Percentiles rank a stretch among this genome's conserved stretches.
These are phyloP conservation scores for Strix aluco DNA, from an alignment of 2,113 vertebrate genomes.

Conservation along the genomic window DNA sequence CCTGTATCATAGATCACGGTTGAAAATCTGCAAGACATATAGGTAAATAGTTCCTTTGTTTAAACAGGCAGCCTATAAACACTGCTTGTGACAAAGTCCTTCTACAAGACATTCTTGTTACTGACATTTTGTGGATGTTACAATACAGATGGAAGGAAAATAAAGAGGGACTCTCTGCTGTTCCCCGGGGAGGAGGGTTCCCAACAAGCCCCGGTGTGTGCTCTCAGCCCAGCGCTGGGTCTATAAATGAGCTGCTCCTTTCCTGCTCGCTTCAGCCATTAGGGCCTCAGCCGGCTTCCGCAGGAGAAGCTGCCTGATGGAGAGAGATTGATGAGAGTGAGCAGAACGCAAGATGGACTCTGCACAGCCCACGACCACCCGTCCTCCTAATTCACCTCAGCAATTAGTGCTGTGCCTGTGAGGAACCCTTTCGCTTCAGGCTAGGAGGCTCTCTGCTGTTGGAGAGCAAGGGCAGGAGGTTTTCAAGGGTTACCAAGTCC, in stretches of 20 bases:
- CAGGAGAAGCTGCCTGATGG: conserved; percentile 28
- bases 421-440: neutral
- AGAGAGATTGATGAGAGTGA: conserved; percentile 27
- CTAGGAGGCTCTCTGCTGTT: neutral
- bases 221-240: neutral
- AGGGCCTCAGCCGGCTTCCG: neutral
- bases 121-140: neutral
- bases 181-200: neutral
- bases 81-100: neutral
- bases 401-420: neutral
- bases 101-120: neutral
- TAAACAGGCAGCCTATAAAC: neutral
- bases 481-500: neutral
- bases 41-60: neutral
- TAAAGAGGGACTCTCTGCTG: neutral
- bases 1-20: neutral
- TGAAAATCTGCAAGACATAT: neutral
- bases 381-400: neutral
- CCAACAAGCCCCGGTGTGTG: neutral
- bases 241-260: neutral
- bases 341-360: neutral
- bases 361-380: neutral
- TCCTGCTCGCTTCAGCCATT: conserved; percentile 22
- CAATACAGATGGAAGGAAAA: neutral
- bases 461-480: neutral